A percentile compares a stretch with the other conserved stretches of the same genome.
Evolutionary conservation across 2,797 vertebrate species (phyloP).

Genomic region (Sebastes hopkinsi): DNA sequence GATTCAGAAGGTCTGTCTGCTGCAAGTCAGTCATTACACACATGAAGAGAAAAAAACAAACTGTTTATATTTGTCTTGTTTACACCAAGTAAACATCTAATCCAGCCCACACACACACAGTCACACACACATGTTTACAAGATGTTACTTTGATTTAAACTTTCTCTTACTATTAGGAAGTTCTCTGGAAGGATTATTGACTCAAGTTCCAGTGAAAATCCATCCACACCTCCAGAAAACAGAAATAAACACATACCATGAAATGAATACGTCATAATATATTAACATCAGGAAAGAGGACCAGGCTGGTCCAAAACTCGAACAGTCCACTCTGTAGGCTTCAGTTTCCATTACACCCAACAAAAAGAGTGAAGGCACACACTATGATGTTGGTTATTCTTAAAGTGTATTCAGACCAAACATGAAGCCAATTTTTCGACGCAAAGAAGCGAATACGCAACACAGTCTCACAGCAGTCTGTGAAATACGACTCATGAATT

Average conservation of each 20-base stretch:
- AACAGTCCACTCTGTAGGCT: not conserved
- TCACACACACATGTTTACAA: not conserved
- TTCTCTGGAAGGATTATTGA: not conserved
- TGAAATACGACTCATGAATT: too few species aligned
- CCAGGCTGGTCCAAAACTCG: not conserved
- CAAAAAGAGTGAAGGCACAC: not conserved
- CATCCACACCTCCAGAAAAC: not conserved
- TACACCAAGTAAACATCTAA: constrained; percentile 1
- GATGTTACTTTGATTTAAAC: too few species aligned
- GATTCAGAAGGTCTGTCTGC: not conserved
- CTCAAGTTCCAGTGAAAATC: not conserved
- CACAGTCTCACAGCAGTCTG: too few species aligned
- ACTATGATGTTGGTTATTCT: not conserved
- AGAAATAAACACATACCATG: not conserved
- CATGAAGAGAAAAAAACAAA: not conserved
- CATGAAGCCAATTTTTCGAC: not conserved
- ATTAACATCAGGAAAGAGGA: not conserved
- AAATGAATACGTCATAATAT: not conserved
- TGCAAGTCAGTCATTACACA: not conserved
- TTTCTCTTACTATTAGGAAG: not conserved
- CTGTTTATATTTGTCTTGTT: not conserved
- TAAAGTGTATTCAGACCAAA: not conserved
- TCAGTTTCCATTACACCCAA: not conserved
- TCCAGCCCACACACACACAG: not conserved
- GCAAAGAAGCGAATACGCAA: too few species aligned